A percentile compares a stretch with the other conserved stretches of the same genome.
Evolutionary conservation across 2,888 invertebrate genomes (phyloP).

Genomic region (Ctena decussata): DNA sequence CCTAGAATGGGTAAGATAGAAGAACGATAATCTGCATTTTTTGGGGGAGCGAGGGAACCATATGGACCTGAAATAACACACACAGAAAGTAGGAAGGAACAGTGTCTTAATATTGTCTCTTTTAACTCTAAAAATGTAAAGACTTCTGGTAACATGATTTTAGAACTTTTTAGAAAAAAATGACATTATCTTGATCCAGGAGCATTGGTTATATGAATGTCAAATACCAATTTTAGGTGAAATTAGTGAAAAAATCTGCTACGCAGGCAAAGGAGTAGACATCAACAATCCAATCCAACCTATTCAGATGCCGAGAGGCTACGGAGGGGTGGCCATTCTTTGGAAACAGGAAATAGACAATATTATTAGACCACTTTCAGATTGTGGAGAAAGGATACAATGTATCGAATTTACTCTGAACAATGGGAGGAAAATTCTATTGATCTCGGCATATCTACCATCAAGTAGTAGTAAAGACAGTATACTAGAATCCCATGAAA

Average conservation of each 20-base stretch:
- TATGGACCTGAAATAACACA: background rate
- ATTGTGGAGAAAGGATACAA: constrained; percentile 14
- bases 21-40: no score
- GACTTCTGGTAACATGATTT: no score
- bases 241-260: background rate
- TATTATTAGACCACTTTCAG: background rate
- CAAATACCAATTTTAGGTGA: background rate
- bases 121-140: constrained; percentile 23
- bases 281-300: no score
- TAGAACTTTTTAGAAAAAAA: no score
- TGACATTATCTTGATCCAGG: constrained; percentile 18
- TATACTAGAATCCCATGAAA: background rate
- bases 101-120: background rate
- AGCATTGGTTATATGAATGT: constrained; percentile 22
- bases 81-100: background rate
- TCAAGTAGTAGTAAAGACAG: background rate
- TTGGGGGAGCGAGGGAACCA: background rate
- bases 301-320: no score
- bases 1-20: no score
- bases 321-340: constrained; percentile 25
- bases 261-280: no score
- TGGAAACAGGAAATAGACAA: constrained; percentile 23
- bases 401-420: constrained; percentile 7
- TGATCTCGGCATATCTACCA: constrained; percentile 15
- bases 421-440: background rate